These are phyloP conservation scores for Conomelus anceps DNA, from an alignment of 2,888 invertebrate species.

Conservation along the genomic window DNA sequence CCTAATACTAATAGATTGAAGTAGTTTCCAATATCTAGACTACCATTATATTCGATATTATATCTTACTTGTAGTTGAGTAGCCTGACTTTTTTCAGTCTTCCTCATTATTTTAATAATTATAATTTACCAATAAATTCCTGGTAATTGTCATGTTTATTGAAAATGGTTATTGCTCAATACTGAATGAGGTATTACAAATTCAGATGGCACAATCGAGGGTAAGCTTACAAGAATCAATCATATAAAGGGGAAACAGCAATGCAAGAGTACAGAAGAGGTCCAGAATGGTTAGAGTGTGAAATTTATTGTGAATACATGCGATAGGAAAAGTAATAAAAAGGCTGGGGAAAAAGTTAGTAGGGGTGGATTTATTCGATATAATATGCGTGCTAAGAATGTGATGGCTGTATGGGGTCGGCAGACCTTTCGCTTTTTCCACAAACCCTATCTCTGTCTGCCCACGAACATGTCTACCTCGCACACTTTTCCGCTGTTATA, in stretches of 20 bases:
- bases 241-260: background rate
- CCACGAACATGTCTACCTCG: background rate
- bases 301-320: constrained; percentile 14
- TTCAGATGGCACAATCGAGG: background rate
- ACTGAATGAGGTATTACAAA: background rate
- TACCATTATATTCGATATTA: too few relatives aligned
- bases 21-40: too few relatives aligned
- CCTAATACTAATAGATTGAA: too few relatives aligned
- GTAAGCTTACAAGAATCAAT: background rate
- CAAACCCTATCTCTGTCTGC: background rate
- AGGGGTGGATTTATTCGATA: constrained; percentile 9
- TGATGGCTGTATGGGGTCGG: background rate
- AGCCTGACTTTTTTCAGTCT: too few relatives aligned
- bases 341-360: background rate
- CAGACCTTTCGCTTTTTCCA: background rate
- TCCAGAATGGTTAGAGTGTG: background rate
- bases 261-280: background rate
- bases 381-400: constrained; percentile 13
- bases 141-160: too few relatives aligned
- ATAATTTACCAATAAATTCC: too few relatives aligned
- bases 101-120: too few relatives aligned
- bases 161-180: too few relatives aligned
- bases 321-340: constrained; percentile 2
- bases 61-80: too few relatives aligned
- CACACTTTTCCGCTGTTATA: background rate